Evolutionary conservation across 2,113 vertebrate species (phyloP), one percentile per base, ranked within the genome.

Genomic region (Actenoides lindsayi): DNA sequence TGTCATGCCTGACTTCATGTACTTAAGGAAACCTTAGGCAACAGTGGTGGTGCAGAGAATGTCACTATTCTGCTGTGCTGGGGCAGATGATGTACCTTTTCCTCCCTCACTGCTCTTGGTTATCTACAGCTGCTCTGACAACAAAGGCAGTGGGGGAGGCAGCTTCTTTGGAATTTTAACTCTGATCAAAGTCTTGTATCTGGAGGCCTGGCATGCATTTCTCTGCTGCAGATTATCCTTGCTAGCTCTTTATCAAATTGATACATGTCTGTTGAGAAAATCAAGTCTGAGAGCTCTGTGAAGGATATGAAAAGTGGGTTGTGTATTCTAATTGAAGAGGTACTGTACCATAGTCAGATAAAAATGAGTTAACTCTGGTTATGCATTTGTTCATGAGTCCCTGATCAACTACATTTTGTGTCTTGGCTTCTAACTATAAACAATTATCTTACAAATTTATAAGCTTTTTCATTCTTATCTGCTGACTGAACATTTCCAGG

Each of bases 71-170:
- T 37, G 7, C 18, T 65, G 23, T 15, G 15, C 27, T 33, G 11
- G 12, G 53, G 63, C 20, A 16, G 7, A 24, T 83, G 14, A 33
- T 5, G 3, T 24, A 30, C 24, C 14, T 67, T 65, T 76, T 75
- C 18, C 8, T 71, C 42, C 13, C 27, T 44, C 30, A 9, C 39
- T 41, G 31, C 24, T 89, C 14, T 56, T 24, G 44, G 15, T 73
- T 65, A 41, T 11, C 74, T 71, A 11, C 9, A 78, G 41, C 28
- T 94, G n/a, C 56, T 85, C 48, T 1, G 10, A 46, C 46, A 68
- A 56, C 78, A 35, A 11, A 37, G 39, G 18, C 21, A 42, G 33
- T 0, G 1, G 28, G 14, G 33, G 8, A 76, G 39, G 54, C 0
- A 1, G 30, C 74, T 75, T 87, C 74, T 75, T 87, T 1, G 2